These are phyloP conservation scores for Ophioninae sp. DNA, from an alignment of 2,888 invertebrate species.

Conservation along the genomic window DNA sequence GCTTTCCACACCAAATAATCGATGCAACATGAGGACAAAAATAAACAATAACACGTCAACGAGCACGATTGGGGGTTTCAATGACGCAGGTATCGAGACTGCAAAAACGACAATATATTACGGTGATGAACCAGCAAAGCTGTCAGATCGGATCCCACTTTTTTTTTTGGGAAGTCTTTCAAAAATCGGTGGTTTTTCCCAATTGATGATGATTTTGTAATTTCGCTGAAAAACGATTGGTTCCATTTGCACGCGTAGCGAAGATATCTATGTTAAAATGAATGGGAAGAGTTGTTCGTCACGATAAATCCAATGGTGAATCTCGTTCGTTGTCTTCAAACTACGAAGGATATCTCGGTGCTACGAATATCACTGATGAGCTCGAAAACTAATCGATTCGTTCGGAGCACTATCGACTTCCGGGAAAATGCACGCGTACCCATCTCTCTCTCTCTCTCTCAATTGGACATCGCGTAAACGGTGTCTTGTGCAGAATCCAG, in stretches of 20 bases:
- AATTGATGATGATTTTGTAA: not conserved
- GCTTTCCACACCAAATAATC: not conserved
- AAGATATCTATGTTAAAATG: not conserved
- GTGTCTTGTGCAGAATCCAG: conserved; percentile 49
- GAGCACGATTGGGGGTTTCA: conserved; percentile 1
- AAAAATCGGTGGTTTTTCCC: not conserved
- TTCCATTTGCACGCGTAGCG: not conserved
- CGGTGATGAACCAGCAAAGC: not conserved
- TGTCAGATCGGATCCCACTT: not conserved
- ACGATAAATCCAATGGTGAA: too few relatives aligned
- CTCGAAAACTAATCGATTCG: not conserved
- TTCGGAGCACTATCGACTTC: not conserved
- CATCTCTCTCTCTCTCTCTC: not conserved
- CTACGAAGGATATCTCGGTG: not conserved
- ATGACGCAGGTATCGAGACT: not conserved
- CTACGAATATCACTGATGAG: not conserved
- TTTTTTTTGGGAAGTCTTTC: not conserved
- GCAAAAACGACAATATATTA: not conserved
- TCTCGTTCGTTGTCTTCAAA: not conserved
- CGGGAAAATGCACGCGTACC: not conserved
- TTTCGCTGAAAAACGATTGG: not conserved
- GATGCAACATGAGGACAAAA: not conserved
- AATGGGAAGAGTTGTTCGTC: too few relatives aligned
- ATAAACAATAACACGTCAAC: not conserved
- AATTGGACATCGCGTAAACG: conserved; percentile 51